phyloP scores from a whole-genome alignment of 2,888 invertebrate species.

The Stenodema calcarata region DNA sequence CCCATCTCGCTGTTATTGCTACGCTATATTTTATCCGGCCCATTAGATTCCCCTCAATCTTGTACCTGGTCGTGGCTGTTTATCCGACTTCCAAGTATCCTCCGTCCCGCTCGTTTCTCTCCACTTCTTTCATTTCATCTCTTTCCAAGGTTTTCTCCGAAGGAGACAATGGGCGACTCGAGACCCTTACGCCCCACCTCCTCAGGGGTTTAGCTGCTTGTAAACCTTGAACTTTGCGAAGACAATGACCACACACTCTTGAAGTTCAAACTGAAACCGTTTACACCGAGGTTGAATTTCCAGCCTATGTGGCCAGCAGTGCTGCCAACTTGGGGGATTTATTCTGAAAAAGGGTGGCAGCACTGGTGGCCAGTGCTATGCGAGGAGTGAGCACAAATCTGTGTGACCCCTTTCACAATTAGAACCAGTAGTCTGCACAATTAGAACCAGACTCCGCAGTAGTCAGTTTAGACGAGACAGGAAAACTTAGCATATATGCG shows the following conservation, averaged over 20 bases:
- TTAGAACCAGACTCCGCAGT: too few species aligned
- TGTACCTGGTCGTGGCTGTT: neutral
- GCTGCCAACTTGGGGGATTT: too few species aligned
- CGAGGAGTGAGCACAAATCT: too few species aligned
- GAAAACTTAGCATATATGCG: too few species aligned
- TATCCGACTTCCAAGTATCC: conserved; percentile 18
- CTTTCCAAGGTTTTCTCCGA: neutral
- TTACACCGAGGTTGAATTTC: neutral
- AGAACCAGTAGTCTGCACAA: too few species aligned
- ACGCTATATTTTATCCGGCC: conserved; percentile 10
- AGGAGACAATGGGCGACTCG: neutral
- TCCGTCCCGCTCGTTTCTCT: neutral
- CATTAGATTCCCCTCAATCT: conserved; percentile 31
- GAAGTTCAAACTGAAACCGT: neutral
- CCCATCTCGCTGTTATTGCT: neutral
- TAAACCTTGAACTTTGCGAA: conserved; percentile 6
- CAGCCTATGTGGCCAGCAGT: neutral
- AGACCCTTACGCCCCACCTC: neutral
- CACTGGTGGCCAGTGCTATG: too few species aligned
- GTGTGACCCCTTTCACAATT: too few species aligned
- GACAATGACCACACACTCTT: conserved; percentile 6
- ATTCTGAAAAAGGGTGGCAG: too few species aligned
- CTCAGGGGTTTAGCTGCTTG: neutral
- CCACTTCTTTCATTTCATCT: neutral
- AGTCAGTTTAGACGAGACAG: too few species aligned